Evolutionary conservation across 2,888 invertebrate species (phyloP).

Genomic region (Troides oblongomaculatus): DNA sequence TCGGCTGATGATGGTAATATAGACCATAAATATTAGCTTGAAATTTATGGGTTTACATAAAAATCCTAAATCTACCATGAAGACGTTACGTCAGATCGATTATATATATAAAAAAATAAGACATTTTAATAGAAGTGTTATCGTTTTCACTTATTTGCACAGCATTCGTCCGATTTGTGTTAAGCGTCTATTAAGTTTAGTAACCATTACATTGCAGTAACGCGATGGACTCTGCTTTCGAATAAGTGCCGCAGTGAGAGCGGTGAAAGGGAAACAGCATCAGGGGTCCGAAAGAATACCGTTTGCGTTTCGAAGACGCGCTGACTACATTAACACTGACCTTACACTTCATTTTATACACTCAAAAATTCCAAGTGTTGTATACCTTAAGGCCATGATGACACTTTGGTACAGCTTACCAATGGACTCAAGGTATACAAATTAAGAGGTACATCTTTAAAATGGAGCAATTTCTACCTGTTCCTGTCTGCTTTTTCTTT

Average conservation of each 20-base stretch:
- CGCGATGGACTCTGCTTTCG: conserved; percentile 20
- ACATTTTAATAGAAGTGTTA: background rate
- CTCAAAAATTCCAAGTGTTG: background rate
- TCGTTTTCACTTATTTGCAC: background rate
- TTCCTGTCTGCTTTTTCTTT: too few species aligned
- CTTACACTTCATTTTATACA: conserved; percentile 1
- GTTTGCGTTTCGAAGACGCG: conserved; percentile 8
- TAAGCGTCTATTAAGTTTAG: conserved; percentile 11
- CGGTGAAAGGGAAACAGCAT: conserved; percentile 27
- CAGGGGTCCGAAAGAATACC: conserved; percentile 8
- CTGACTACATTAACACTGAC: background rate
- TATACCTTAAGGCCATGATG: background rate
- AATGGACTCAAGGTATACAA: background rate
- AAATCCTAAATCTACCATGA: background rate
- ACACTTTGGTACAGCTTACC: background rate
- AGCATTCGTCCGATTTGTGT: conserved; percentile 1
- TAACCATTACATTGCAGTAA: conserved; percentile 10
- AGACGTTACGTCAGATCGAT: background rate
- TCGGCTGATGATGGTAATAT: too few species aligned
- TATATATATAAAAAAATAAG: background rate
- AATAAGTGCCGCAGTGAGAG: conserved; percentile 22
- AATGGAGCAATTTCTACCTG: too few species aligned
- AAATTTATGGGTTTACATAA: background rate
- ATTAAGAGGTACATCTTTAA: too few species aligned
- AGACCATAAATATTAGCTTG: too few species aligned